Evolutionary conservation across 2,888 invertebrate species (phyloP).

Genomic region (Pinctada fucata): DNA sequence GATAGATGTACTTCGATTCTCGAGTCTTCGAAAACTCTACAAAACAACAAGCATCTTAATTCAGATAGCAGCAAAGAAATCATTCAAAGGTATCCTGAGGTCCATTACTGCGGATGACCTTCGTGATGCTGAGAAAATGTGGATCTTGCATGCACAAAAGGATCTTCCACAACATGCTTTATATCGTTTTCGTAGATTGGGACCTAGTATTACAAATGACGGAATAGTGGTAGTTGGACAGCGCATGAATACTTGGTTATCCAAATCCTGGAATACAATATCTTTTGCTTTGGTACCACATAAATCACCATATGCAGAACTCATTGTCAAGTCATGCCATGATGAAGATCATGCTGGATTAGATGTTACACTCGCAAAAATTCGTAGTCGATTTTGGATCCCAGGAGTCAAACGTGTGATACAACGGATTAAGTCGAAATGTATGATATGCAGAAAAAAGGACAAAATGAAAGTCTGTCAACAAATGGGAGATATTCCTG

Average conservation of each 20-base stretch:
- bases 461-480: not conserved
- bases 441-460: not conserved
- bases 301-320: no score
- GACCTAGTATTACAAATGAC: slow-evolving; percentile 2
- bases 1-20: slow-evolving; percentile 7
- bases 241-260: no score
- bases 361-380: no score
- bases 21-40: not conserved
- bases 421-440: not conserved
- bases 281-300: no score
- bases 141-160: not conserved
- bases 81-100: not conserved
- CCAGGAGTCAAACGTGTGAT: not conserved
- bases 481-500: not conserved
- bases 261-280: no score
- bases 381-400: no score
- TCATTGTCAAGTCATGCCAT: no score
- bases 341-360: no score
- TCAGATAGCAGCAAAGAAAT: not conserved
- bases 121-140: not conserved
- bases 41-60: not conserved
- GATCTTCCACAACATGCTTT: not conserved
- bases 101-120: not conserved
- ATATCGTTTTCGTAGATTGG: not conserved
- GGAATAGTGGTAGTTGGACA: no score